Conservation (phyloP, 2,797 vertebrate genomes). For the Acestrorhynchus altus region DNA sequence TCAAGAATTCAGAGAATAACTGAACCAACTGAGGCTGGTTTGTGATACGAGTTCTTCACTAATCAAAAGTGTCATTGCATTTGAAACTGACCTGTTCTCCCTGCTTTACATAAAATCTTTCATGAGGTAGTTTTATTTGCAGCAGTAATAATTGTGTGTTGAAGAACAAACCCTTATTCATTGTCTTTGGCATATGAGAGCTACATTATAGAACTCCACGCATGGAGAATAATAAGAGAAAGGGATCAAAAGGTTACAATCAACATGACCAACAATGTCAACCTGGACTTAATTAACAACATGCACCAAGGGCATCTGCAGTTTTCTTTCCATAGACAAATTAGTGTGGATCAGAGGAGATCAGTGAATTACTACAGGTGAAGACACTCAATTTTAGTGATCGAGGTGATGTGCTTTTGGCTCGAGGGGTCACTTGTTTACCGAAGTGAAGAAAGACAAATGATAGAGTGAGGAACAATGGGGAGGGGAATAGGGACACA, state of each 20-base stretch:
- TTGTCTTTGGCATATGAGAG: neutral
- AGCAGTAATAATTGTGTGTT: too few relatives aligned
- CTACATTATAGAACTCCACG: neutral
- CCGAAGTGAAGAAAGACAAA: slow-evolving; percentile 67
- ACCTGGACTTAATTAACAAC: neutral
- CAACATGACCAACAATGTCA: neutral
- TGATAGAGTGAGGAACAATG: slow-evolving; percentile 62
- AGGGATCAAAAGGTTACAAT: neutral
- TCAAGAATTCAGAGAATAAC: too few relatives aligned
- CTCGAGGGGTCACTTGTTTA: slow-evolving; percentile 55
- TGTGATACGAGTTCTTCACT: too few relatives aligned
- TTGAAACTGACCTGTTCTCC: too few relatives aligned
- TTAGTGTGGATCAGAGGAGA: neutral
- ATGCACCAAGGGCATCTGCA: neutral
- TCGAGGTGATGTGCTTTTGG: slow-evolving; percentile 63
- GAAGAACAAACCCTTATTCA: too few relatives aligned
- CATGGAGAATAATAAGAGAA: neutral
- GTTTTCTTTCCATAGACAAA: neutral
- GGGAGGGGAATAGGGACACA: slow-evolving; percentile 51
- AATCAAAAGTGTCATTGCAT: too few relatives aligned
- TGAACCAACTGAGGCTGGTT: too few relatives aligned
- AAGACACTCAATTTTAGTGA: slow-evolving; percentile 52
- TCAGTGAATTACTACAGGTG: neutral
- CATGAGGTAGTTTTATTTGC: too few relatives aligned
- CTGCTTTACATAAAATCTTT: too few relatives aligned